Evolutionary conservation across 2,888 invertebrate genomes (phyloP).

Genomic region (Hypomecis atomaria): DNA sequence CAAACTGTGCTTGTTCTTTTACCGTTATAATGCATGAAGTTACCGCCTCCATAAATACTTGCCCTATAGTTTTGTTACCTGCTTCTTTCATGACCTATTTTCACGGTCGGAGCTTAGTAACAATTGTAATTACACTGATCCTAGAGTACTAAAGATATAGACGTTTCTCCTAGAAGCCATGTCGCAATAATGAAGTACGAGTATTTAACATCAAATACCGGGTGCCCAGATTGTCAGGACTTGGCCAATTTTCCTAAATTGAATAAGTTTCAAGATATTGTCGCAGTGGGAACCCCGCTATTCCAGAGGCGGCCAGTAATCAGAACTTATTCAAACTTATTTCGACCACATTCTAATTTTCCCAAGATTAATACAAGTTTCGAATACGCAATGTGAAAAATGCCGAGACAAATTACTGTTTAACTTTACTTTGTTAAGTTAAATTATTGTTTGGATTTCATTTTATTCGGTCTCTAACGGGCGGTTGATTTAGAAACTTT

Average conservation of each 20-base stretch:
- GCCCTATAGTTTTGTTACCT: no score
- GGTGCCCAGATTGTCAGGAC: conserved; percentile 45
- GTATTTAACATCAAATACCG: conserved; percentile 40
- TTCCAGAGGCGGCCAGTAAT: conserved; percentile 53
- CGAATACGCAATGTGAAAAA: conserved; percentile 41
- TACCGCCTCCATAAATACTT: no score
- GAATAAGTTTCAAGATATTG: conserved; percentile 66
- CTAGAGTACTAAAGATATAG: no score
- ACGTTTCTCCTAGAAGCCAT: no score
- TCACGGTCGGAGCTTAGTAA: no score
- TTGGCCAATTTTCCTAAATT: conserved; percentile 60
- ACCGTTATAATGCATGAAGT: no score
- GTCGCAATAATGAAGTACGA: no score
- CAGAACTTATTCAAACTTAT: conserved; percentile 55
- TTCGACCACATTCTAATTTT: conserved; percentile 56
- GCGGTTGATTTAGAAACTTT: conserved; percentile 19
- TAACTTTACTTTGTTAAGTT: conserved; percentile 27
- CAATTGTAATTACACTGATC: no score
- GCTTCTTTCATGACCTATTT: no score
- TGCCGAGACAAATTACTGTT: conserved; percentile 29
- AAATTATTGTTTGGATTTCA: conserved; percentile 21
- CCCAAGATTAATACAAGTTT: conserved; percentile 51
- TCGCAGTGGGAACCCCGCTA: conserved; percentile 47
- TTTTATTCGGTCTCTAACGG: conserved; percentile 18
- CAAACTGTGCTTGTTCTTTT: no score